Evolutionary conservation across 2,797 vertebrate genomes (phyloP).

Genomic region (Syngnathus acus): DNA sequence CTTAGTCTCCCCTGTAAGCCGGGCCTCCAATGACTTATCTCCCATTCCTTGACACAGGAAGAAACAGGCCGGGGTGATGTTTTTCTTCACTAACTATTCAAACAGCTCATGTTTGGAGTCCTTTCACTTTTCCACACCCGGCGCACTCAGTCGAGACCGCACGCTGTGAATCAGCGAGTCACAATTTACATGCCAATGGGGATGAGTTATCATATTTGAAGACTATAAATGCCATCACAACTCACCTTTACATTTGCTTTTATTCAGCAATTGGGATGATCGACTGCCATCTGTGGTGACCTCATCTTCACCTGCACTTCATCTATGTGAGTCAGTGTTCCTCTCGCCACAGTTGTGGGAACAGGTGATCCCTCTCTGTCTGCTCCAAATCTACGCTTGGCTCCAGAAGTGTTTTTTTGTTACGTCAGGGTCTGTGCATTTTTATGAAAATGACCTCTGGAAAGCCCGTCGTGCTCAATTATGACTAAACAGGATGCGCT

Average conservation of each 20-base stretch:
- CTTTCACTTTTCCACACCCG: conserved; percentile 11
- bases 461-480: background rate
- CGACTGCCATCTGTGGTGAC: conserved; percentile 25
- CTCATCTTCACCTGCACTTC: conserved; percentile 31
- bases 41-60: conserved; percentile 20
- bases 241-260: conserved; percentile 14
- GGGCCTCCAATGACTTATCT: conserved; percentile 33
- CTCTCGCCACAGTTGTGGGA: conserved; percentile 24
- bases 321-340: conserved; percentile 31
- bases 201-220: conserved; percentile 21
- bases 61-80: background rate
- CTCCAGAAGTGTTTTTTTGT: conserved; percentile 16
- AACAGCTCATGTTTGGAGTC: conserved; percentile 8
- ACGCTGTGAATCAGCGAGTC: conserved; percentile 1
- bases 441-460: background rate
- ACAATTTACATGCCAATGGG: conserved; percentile 13
- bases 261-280: conserved; percentile 19
- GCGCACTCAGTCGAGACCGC: background rate
- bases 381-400: conserved; percentile 40
- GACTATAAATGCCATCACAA: conserved; percentile 13
- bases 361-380: conserved; percentile 41
- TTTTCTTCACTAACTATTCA: background rate
- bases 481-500: background rate
- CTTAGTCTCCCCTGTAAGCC: background rate
- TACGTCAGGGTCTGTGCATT: background rate